Percentiles rank a stretch among this genome's conserved stretches.
These are phyloP conservation scores for Liodrosophila aerea DNA, from an alignment of 2,888 invertebrate genomes.

Conservation along the genomic window DNA sequence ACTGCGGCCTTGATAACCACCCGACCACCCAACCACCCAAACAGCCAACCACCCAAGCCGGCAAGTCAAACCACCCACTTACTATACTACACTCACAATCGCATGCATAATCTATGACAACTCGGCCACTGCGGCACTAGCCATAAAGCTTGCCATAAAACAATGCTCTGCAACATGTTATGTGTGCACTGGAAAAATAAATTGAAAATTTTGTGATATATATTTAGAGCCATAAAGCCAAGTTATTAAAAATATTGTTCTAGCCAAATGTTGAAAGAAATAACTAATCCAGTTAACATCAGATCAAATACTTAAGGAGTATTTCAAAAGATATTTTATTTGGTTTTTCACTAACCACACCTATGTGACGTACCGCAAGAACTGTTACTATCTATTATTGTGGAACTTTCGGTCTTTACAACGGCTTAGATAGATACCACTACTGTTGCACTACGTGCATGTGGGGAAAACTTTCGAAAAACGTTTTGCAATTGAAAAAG, in stretches of 20 bases:
- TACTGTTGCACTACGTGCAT: background rate
- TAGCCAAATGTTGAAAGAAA: too few relatives aligned
- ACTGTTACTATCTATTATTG: conserved; percentile 16
- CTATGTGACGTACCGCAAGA: background rate
- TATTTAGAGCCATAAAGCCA: too few relatives aligned
- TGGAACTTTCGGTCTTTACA: conserved; percentile 11
- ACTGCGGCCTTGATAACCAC: conserved; percentile 31
- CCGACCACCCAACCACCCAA: background rate
- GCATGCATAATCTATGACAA: conserved; percentile 49
- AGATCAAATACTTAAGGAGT: too few relatives aligned
- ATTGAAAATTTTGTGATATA: conserved; percentile 23
- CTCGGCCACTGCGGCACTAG: conserved; percentile 38
- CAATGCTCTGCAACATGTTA: conserved; percentile 26
- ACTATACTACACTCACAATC: conserved; percentile 12
- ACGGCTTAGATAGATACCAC: conserved; percentile 21
- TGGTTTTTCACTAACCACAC: background rate
- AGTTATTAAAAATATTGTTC: too few relatives aligned
- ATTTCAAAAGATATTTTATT: background rate
- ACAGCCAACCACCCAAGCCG: background rate
- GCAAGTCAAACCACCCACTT: background rate
- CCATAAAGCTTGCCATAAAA: conserved; percentile 44
- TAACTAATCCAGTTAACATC: too few relatives aligned
- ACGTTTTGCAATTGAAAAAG: conserved; percentile 57
- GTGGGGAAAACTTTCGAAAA: conserved; percentile 37
- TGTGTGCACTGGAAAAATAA: conserved; percentile 13